A percentile compares a stretch with the other conserved stretches of the same genome.
These are phyloP conservation scores for Lasioglossum lativentre DNA, from an alignment of 2,888 invertebrate species.

Conservation along the genomic window DNA sequence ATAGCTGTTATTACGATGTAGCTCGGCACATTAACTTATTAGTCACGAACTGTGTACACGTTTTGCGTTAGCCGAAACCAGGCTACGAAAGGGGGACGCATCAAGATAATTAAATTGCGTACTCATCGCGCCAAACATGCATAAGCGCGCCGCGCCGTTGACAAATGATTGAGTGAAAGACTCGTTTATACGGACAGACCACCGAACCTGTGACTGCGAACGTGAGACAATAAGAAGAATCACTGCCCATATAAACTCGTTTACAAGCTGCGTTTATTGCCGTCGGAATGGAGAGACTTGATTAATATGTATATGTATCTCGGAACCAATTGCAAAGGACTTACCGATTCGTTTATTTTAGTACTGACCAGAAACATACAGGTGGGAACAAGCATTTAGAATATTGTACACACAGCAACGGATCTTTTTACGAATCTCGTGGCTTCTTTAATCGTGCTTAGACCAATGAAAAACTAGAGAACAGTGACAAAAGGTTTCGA, in stretches of 20 bases:
- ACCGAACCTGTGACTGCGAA: conserved; percentile 1
- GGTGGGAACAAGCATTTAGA: not conserved
- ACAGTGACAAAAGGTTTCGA: not conserved
- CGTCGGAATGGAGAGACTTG: not conserved
- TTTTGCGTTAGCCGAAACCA: conserved; percentile 17
- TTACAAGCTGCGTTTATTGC: conserved; percentile 12
- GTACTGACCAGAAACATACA: conserved; percentile 11
- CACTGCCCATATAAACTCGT: conserved; percentile 37
- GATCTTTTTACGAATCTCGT: not conserved
- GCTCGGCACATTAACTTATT: conserved; percentile 25
- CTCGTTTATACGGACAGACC: not conserved
- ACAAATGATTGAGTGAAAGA: conserved; percentile 11
- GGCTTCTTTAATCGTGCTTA: not conserved
- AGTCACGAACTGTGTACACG: conserved; percentile 7
- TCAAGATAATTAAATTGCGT: conserved; percentile 44
- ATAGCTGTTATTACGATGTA: not conserved
- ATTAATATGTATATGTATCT: not conserved
- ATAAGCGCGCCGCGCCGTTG: not conserved
- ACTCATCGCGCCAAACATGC: not conserved
- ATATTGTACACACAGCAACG: not conserved
- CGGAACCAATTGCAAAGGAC: not conserved
- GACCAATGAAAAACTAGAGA: not conserved
- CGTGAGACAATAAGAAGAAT: conserved; percentile 32
- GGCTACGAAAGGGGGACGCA: conserved; percentile 30
- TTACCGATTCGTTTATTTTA: not conserved